Conservation (phyloP, 2,113 vertebrate species). For the Melanerpes aurifrons region DNA sequence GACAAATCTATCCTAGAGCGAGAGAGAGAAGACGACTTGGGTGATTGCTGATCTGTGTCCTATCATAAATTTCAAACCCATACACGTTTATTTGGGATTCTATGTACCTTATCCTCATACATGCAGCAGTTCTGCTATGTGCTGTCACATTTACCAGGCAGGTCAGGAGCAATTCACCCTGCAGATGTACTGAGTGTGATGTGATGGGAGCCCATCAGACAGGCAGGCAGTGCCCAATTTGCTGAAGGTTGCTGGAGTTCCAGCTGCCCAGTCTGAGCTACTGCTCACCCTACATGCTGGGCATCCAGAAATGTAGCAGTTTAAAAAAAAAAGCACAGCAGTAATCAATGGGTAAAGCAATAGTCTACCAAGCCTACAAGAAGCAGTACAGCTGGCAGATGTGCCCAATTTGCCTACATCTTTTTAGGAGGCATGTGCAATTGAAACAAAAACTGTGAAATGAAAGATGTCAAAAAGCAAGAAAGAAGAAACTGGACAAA, state of each 20-base stretch:
- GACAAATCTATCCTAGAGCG: not conserved
- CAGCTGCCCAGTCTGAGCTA: fast-evolving
- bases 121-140: not conserved
- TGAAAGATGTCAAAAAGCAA: constrained; percentile 6
- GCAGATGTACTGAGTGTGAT: not conserved
- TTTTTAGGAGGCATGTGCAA: not conserved
- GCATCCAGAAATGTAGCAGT: not conserved
- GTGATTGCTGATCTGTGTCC: not conserved
- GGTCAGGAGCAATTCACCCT: not conserved
- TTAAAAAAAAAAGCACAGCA: not conserved
- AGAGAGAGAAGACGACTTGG: not conserved
- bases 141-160: not conserved
- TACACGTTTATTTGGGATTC: not conserved
- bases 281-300: not conserved
- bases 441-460: constrained; percentile 9
- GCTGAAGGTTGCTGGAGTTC: not conserved
- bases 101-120: not conserved
- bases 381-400: not conserved
- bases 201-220: not conserved
- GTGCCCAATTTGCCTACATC: not conserved
- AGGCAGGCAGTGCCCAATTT: not conserved
- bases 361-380: not conserved
- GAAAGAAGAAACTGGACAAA: not conserved
- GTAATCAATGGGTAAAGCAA: not conserved
- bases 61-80: not conserved